phyloP scores from a whole-genome alignment of 2,888 invertebrate species.

The Melieria crassipennis region DNA sequence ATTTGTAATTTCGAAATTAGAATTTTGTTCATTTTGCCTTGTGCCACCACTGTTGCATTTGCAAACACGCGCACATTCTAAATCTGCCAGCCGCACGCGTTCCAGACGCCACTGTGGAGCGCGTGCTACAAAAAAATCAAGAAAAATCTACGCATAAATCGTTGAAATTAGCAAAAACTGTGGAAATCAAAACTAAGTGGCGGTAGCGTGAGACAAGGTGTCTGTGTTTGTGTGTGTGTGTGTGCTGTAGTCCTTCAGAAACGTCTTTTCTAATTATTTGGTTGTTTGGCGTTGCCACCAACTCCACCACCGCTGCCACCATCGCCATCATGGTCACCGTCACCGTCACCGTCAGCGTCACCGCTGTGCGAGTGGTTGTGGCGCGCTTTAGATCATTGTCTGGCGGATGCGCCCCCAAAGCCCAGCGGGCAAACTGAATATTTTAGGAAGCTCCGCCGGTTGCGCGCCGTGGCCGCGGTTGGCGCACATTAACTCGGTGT shows the following conservation, averaged over 20 bases:
- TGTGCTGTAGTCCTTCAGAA: neutral
- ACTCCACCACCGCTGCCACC: neutral
- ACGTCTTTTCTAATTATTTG: neutral
- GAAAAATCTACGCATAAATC: neutral
- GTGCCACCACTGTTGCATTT: too few species aligned
- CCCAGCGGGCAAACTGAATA: constrained; percentile 35
- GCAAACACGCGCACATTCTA: too few species aligned
- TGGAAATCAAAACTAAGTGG: too few species aligned
- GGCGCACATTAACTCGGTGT: neutral
- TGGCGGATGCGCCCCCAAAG: constrained; percentile 36
- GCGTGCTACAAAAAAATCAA: constrained; percentile 7
- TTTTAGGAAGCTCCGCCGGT: constrained; percentile 19
- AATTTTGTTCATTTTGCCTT: too few species aligned
- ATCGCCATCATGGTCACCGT: neutral
- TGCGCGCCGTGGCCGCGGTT: neutral
- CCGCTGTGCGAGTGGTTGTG: too few species aligned
- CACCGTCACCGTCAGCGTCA: neutral
- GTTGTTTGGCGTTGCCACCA: neutral
- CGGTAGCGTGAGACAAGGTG: neutral
- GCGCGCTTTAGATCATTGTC: constrained; percentile 28
- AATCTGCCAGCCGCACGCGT: neutral
- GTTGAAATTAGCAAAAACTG: too few species aligned
- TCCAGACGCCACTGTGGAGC: constrained; percentile 13
- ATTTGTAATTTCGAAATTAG: too few species aligned
- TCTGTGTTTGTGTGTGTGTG: neutral